Percentiles rank a stretch among this genome's conserved stretches.
Conservation (phyloP, 2,113 vertebrate species). For the Apodemus sylvaticus region DNA sequence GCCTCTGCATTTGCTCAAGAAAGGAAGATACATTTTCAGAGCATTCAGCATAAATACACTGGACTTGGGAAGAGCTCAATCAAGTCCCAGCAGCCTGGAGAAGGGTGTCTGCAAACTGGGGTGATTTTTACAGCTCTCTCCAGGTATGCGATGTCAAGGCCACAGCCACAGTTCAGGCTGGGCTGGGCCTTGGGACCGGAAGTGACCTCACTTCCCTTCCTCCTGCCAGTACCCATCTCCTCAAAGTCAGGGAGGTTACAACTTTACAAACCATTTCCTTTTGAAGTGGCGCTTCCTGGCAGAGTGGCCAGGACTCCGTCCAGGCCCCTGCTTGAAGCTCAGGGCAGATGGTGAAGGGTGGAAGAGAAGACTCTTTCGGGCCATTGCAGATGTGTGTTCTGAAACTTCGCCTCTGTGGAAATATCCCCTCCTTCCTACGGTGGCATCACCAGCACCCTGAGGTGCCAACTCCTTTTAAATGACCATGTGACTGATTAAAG, state of each 20-base stretch:
- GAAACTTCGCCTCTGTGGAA: neutral
- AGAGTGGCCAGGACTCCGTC: fast-evolving
- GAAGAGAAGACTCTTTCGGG: fast-evolving
- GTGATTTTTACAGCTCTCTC: neutral
- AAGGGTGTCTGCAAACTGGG: fast-evolving
- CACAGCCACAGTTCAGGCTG: neutral
- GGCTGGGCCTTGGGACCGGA: neutral
- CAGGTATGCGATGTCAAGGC: neutral
- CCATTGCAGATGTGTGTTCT: fast-evolving
- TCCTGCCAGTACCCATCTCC: neutral
- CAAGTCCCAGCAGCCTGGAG: neutral
- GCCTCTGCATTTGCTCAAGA: neutral
- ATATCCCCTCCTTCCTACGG: neutral
- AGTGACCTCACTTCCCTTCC: neutral
- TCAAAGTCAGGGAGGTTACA: neutral
- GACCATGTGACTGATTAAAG: neutral
- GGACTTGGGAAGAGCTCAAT: neutral
- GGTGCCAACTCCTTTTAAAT: neutral
- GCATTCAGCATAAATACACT: neutral
- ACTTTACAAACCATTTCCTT: neutral
- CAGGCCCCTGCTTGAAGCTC: neutral
- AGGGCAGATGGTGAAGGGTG: neutral
- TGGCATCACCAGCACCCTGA: neutral
- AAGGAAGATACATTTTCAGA: neutral
- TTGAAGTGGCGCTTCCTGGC: neutral